A percentile compares a stretch with the other conserved stretches of the same genome.
Conservation (phyloP, 53 echinoderm and acorn worm genomes). For the Luidia sarsii region DNA sequence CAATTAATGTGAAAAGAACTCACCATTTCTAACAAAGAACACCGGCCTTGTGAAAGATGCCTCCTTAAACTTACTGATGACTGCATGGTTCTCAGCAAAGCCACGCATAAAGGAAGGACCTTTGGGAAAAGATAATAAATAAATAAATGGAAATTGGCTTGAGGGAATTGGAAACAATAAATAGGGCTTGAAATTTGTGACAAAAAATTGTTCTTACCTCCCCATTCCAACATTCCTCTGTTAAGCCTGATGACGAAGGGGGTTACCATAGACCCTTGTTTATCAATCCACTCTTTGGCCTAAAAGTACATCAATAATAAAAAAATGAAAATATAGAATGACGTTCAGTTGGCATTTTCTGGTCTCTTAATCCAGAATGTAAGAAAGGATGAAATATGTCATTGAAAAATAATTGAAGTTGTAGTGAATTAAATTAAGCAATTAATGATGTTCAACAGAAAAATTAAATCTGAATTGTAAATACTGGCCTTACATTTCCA, state of each 20-base stretch:
- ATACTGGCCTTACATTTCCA: too few species aligned
- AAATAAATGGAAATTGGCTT: not conserved
- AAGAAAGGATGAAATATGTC: too few species aligned
- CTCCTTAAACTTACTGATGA: not conserved
- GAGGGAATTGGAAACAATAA: not conserved
- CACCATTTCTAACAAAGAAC: not conserved
- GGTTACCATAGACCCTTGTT: not conserved
- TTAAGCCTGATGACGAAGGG: not conserved
- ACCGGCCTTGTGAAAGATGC: not conserved
- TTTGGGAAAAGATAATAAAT: not conserved
- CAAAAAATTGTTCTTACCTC: not conserved
- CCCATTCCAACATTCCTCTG: not conserved
- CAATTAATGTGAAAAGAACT: too few species aligned
- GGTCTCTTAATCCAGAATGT: too few species aligned
- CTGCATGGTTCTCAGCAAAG: constrained; percentile 2
- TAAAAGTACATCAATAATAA: not conserved
- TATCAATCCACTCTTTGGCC: not conserved
- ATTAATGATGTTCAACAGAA: too few species aligned
- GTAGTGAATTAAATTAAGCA: too few species aligned
- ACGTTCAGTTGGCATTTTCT: too few species aligned
- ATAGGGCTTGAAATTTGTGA: not conserved
- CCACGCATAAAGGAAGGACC: constrained; percentile 5
- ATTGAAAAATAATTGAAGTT: too few species aligned
- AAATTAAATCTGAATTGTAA: too few species aligned
- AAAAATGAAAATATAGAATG: constrained; percentile 7